Evolutionary conservation across 23 tunicate species (phyloP), one percentile per base, ranked within the genome.

Genomic region (Halocynthia roretzi): DNA sequence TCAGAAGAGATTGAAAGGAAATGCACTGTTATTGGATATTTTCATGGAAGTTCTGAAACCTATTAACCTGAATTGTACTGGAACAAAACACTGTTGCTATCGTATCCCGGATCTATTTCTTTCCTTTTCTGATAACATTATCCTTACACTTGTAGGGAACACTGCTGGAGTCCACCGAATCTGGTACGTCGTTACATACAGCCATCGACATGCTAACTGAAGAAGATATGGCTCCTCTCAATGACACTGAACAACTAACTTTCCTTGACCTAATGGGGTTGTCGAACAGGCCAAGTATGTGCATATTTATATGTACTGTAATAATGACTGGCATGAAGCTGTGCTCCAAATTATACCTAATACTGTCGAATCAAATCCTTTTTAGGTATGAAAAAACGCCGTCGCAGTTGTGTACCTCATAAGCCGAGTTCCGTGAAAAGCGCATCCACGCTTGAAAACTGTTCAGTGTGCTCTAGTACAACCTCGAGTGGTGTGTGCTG

Each of bases 401-500:
- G 70, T 63, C 68, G 68, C 0, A 65, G 6, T 10, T 65, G 70
- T 48, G 31, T 9, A 6, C 70, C 70, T 10, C 22, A 65, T 20
- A 15, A 10, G 9, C 9, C 70, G 2, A 11, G 44, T 31, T 31
- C 70, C n/a, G 19, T 20, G 70, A 65, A 2, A 10, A 48, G 75
- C 53, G 0, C 75, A 49, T 70, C 55, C 5, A 51, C 54, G 8
- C 8, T 70, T 10, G 55, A 70, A 54, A 70, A 70, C 19, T 74
- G 78, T 54, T 74, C 78, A 0, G 78, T 50, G 55, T 74, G 70
- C n/a, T 84, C 88, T 7, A 70, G 71, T 71, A 64, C 80, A 50
- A 61, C 76, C 54, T 85, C 90, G 50, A 85, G 90, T 66, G 84
- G 83, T n/a, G 85, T 76, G 51, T 87, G 93, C 76, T 87, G 93